A percentile compares a stretch with the other conserved stretches of the same genome.
Conservation (phyloP, 2,113 vertebrate species). For the Peucedramus taeniatus region DNA sequence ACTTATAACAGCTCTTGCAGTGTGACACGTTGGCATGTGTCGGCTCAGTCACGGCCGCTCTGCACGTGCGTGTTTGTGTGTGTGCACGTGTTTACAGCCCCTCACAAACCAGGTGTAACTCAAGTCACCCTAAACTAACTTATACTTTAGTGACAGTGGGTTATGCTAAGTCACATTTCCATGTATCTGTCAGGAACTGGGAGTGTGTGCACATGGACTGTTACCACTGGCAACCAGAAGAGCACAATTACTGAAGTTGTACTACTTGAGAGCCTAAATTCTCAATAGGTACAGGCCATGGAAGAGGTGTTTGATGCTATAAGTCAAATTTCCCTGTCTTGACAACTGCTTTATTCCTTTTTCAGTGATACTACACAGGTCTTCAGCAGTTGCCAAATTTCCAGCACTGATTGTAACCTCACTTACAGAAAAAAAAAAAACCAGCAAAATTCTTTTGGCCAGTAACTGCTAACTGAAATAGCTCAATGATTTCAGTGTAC, state of each 20-base stretch:
- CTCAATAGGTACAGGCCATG: not conserved
- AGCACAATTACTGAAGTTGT: not conserved
- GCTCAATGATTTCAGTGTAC: not conserved
- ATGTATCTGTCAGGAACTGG: not conserved
- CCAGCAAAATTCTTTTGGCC: not conserved
- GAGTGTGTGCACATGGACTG: not conserved
- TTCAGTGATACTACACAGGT: not conserved
- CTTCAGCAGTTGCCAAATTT: constrained; percentile 4
- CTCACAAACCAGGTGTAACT: not conserved
- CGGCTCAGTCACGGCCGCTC: not conserved
- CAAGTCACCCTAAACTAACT: not conserved
- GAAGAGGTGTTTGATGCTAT: not conserved
- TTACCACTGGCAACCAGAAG: not conserved
- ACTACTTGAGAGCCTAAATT: not conserved
- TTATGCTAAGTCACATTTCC: not conserved
- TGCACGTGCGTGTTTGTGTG: accelerated
- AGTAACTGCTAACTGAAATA: not conserved
- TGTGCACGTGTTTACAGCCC: not conserved
- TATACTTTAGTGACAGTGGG: not conserved
- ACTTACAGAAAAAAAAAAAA: not conserved
- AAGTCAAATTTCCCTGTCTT: not conserved
- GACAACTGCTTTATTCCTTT: not conserved
- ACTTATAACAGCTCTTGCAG: not conserved
- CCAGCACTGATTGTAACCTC: not conserved
- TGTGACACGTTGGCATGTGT: not conserved